Evolutionary conservation across 2,113 vertebrate genomes (phyloP).

Genomic region (Rhinopomastus cyanomelas): DNA sequence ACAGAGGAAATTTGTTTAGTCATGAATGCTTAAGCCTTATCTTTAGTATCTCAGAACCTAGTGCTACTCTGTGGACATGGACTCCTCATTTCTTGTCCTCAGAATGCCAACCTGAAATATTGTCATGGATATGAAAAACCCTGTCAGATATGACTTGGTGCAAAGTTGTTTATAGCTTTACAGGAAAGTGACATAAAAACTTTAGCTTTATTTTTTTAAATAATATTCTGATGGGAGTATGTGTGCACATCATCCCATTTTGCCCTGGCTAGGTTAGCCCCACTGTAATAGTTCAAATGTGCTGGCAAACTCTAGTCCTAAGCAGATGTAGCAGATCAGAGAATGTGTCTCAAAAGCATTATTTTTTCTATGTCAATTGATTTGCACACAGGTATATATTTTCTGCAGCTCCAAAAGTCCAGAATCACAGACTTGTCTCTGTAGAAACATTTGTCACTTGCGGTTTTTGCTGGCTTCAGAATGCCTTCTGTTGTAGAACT

Average conservation of each 20-base stretch:
- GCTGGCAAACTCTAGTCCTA: not conserved
- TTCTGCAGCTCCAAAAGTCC: not conserved
- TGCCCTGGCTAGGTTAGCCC: not conserved
- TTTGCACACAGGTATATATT: not conserved
- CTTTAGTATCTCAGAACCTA: no score
- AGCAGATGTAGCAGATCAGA: not conserved
- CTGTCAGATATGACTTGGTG: no score
- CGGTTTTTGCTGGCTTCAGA: not conserved
- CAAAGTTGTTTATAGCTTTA: not conserved
- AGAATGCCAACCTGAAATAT: no score
- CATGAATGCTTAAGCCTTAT: no score
- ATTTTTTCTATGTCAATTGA: not conserved
- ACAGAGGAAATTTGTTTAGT: no score
- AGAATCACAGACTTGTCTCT: not conserved
- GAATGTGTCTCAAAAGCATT: not conserved
- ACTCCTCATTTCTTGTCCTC: no score
- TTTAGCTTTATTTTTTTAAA: not conserved
- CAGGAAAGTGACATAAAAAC: not conserved
- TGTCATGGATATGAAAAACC: no score
- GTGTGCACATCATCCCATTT: not conserved
- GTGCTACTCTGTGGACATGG: no score
- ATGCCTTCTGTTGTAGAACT: not conserved
- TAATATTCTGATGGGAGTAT: not conserved
- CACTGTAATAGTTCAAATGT: not conserved
- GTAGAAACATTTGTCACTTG: not conserved